Evolutionary conservation across 2,888 invertebrate species (phyloP), one percentile per base, ranked within the genome.

Genomic region (Melanophora roralis): DNA sequence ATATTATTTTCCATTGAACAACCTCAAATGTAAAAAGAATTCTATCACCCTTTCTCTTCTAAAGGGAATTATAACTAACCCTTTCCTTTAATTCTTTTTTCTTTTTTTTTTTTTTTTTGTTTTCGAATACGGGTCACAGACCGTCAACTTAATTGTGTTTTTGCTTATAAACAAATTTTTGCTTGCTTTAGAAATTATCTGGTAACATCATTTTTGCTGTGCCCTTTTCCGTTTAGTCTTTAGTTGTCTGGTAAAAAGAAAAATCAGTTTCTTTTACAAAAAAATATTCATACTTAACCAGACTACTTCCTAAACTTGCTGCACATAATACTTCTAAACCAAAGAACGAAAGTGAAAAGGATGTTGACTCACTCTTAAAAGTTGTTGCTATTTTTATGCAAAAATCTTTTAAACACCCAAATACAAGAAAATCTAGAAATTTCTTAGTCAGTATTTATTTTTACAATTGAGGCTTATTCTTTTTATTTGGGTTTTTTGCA

Each of bases 401-500:
- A 76, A 80, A 64, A 57, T 49, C 40, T 67, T 65, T 65, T 19
- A 51, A 49, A 69, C 38, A 49, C 55, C 14, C 59, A 51, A 64
- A 73, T 36, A 47, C 34, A 9, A 55, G 47, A 49, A 36, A 45
- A 53, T 53, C 45, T 14, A 8, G 27, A 55, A 73, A 23, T 40
- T 49, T 59, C 51, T 67, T 67, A 67, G 74, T 74, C 74, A 59
- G 57, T 23, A 32, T 49, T 51, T 59, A 45, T 38, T 16, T 53
- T 59, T 62, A 62, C 60, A 69, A 76, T 51, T 67, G 51, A 77
- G 73, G 60, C 74, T 78, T 49, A 65, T 73, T 67, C 77, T 81
- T 87, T 86, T 86, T 89, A 59, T 69, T 69, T 86, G 83, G 1
- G 4, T 49, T 51, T 73, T 51, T 23, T 59, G 47, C 53, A 85